phyloP scores from a whole-genome alignment of 2,888 invertebrate species.

The Ormyrus rosae region DNA sequence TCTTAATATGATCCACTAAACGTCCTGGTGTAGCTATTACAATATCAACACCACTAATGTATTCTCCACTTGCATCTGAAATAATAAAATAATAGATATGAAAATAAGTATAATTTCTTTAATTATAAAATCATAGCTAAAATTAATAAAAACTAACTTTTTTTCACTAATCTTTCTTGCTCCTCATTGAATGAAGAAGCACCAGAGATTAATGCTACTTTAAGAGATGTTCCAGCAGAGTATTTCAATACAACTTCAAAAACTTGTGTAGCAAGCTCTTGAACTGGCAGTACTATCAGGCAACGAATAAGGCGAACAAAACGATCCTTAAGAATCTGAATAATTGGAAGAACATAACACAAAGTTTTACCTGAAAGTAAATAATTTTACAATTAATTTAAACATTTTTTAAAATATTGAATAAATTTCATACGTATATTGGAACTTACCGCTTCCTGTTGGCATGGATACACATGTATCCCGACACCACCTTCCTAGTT shows the following conservation, averaged over 20 bases:
- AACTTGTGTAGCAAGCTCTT: constrained; percentile 94
- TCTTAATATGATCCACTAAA: constrained; percentile 92
- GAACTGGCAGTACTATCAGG: constrained; percentile 93
- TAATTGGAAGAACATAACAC: constrained; percentile 93
- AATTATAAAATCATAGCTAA: constrained; percentile 48
- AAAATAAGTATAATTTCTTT: neutral
- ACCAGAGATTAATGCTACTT: constrained; percentile 84
- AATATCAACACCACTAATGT: constrained; percentile 85
- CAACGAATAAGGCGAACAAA: constrained; percentile 85
- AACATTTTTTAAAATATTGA: constrained; percentile 5
- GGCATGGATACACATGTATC: constrained; percentile 98
- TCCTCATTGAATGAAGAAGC: constrained; percentile 82
- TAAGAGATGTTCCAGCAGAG: constrained; percentile 82
- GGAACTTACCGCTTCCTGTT: constrained; percentile 89
- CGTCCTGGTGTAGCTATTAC: constrained; percentile 95
- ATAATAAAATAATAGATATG: neutral
- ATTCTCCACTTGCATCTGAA: constrained; percentile 79
- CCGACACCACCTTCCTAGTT: constrained; percentile 82
- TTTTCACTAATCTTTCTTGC: constrained; percentile 77
- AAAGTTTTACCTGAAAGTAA: constrained; percentile 84
- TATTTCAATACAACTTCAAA: constrained; percentile 88
- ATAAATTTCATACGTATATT: neutral
- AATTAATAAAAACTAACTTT: constrained; percentile 49
- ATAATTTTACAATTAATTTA: constrained; percentile 12
- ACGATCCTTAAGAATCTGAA: constrained; percentile 81